These are phyloP conservation scores for Euproctis similis DNA, from an alignment of 2,888 invertebrate genomes.

Conservation along the genomic window DNA sequence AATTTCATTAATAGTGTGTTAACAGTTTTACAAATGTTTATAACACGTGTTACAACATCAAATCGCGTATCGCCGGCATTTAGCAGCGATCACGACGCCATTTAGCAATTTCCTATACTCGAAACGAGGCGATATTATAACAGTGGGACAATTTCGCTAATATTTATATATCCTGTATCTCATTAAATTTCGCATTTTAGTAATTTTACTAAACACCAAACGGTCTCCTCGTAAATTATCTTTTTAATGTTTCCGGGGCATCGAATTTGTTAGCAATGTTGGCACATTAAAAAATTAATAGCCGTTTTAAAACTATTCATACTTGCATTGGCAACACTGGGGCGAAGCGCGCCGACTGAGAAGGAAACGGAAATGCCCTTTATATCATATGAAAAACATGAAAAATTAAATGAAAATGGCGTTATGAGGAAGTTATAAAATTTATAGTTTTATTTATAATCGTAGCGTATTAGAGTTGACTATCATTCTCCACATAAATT, in stretches of 20 bases:
- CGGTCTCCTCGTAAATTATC: conserved; percentile 60
- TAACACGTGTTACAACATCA: conserved; percentile 14
- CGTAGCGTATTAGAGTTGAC: conserved; percentile 13
- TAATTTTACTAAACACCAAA: conserved; percentile 67
- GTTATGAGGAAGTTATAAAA: conserved; percentile 60
- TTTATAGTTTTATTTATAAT: conserved; percentile 47
- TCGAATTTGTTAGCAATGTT: conserved; percentile 56
- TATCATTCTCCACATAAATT: too few relatives aligned
- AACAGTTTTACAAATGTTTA: conserved; percentile 16
- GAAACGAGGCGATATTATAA: conserved; percentile 46
- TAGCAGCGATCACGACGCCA: conserved; percentile 38
- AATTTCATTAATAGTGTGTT: conserved; percentile 23
- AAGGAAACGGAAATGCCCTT: conserved; percentile 65
- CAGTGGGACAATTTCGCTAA: conserved; percentile 46
- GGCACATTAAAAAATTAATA: conserved; percentile 68
- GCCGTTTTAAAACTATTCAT: conserved; percentile 67
- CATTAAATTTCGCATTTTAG: conserved; percentile 58
- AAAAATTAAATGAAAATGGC: conserved; percentile 48
- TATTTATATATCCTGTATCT: conserved; percentile 62
- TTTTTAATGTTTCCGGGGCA: conserved; percentile 72
- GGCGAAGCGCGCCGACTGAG: conserved; percentile 35
- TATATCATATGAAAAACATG: conserved; percentile 60
- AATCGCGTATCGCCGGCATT: conserved; percentile 20
- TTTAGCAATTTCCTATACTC: conserved; percentile 40
- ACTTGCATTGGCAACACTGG: conserved; percentile 62